Conservation (phyloP, 2,888 invertebrate species). For the Halocaridina rubra region DNA sequence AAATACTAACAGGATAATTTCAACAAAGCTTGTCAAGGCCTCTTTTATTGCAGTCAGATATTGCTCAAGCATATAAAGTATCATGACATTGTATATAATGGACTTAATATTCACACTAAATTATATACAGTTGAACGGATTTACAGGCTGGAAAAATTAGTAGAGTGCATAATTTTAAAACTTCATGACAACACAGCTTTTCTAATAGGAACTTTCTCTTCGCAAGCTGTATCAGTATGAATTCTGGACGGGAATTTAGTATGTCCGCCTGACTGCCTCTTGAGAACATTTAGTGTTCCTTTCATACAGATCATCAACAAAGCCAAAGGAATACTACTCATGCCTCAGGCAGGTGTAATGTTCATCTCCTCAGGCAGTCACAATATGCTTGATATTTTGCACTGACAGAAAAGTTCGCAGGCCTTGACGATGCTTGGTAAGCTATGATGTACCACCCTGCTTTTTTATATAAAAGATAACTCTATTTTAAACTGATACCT, state of each 20-base stretch:
- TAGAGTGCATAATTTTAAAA: background rate
- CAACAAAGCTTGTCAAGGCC: conserved; percentile 40
- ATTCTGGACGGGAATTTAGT: background rate
- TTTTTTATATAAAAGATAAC: conserved; percentile 42
- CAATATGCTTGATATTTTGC: conserved; percentile 37
- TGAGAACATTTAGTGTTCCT: background rate
- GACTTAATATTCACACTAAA: background rate
- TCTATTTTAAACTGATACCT: conserved; percentile 39
- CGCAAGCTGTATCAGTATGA: background rate
- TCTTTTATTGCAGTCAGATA: conserved; percentile 53
- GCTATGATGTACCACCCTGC: conserved; percentile 51
- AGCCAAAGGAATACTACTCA: background rate
- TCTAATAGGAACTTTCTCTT: background rate
- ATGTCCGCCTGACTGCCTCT: background rate
- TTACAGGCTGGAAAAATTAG: background rate
- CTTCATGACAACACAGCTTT: background rate
- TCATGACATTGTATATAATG: background rate
- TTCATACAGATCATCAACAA: background rate
- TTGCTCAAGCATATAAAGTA: conserved; percentile 33
- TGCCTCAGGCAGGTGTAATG: background rate
- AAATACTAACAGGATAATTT: background rate
- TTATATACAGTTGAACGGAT: conserved; percentile 2
- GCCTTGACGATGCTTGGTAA: conserved; percentile 47
- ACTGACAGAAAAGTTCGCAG: conserved; percentile 35
- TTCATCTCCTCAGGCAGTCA: background rate